Evolutionary conservation across 2,888 invertebrate species (phyloP).

Genomic region (Tigriopus californicus): DNA sequence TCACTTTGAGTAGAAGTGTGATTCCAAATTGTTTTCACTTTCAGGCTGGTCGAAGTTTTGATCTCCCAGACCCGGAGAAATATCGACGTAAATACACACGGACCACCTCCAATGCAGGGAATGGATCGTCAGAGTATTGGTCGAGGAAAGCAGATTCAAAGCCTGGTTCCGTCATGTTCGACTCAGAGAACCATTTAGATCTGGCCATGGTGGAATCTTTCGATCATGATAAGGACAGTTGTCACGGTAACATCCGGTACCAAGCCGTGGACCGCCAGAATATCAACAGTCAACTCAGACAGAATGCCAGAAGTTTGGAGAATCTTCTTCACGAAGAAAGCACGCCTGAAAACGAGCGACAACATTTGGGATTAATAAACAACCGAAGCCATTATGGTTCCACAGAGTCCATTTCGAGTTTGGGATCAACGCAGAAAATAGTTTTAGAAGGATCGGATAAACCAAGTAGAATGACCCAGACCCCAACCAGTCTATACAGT

Average conservation of each 20-base stretch:
- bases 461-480: conserved; percentile 4
- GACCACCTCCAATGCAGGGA: too few species aligned
- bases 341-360: too few species aligned
- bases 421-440: background rate
- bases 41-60: conserved; percentile 9
- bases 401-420: conserved; percentile 8
- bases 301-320: too few species aligned
- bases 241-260: conserved; percentile 8
- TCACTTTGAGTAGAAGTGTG: background rate
- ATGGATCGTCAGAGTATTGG: too few species aligned
- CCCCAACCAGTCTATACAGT: conserved; percentile 10
- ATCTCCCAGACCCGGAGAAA: conserved; percentile 6
- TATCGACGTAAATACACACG: too few species aligned
- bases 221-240: background rate
- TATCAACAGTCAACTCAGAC: too few species aligned
- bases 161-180: too few species aligned
- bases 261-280: conserved; percentile 2
- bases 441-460: background rate
- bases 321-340: too few species aligned
- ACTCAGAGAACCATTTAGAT: too few species aligned
- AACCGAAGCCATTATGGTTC: background rate
- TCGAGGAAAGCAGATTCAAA: too few species aligned
- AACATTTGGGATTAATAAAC: too few species aligned
- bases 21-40: background rate
- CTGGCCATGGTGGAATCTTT: too few species aligned